Percentiles rank a stretch among this genome's conserved stretches.
phyloP scores from a whole-genome alignment of 2,888 invertebrate species.

The Meiosimyza decipiens region DNA sequence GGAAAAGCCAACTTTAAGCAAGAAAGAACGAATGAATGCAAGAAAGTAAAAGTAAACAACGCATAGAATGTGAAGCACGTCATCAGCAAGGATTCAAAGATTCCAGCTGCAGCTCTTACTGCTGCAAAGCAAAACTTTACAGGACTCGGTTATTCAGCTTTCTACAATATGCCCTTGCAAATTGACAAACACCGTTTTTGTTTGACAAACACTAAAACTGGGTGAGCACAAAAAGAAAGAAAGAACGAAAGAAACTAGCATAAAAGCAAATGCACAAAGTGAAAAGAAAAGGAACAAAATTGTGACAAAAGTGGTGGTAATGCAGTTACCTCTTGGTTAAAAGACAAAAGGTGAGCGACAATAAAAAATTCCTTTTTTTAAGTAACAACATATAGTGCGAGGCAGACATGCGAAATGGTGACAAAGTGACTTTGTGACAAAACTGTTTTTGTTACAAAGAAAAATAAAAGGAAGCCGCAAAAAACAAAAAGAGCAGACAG shows the following conservation, averaged over 20 bases:
- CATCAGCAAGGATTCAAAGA: slow-evolving; percentile 5
- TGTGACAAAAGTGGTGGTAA: neutral
- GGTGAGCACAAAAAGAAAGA: neutral
- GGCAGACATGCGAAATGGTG: slow-evolving; percentile 1
- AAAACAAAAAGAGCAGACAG: too few species aligned
- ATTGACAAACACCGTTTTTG: neutral
- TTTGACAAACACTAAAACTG: neutral
- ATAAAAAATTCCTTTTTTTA: neutral
- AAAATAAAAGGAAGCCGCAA: too few species aligned
- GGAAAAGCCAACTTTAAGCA: neutral
- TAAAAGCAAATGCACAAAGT: neutral
- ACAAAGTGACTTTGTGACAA: neutral
- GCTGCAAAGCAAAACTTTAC: neutral
- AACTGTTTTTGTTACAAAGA: too few species aligned
- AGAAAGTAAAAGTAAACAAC: slow-evolving; percentile 17
- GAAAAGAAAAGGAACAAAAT: neutral
- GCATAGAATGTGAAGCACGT: slow-evolving; percentile 6
- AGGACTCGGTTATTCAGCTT: neutral
- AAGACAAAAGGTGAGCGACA: slow-evolving; percentile 7
- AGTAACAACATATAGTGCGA: neutral
- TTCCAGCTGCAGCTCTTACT: neutral
- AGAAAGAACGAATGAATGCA: neutral
- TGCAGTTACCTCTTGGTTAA: slow-evolving; percentile 13
- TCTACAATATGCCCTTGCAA: too few species aligned
- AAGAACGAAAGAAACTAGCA: neutral